A percentile compares a stretch with the other conserved stretches of the same genome.
phyloP scores from a whole-genome alignment of 2,888 invertebrate genomes.

The Himalopsyche japonica region DNA sequence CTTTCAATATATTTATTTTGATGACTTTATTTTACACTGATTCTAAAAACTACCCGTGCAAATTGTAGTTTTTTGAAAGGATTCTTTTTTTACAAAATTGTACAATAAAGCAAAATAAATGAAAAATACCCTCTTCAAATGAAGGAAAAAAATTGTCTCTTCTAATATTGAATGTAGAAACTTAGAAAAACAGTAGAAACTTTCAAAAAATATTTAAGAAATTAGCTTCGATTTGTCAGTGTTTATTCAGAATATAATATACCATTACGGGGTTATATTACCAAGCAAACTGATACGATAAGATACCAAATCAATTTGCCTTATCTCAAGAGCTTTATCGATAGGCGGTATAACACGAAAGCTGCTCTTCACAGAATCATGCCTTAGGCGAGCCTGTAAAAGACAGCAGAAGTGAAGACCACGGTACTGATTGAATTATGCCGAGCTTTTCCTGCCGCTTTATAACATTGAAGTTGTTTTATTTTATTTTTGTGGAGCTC shows the following conservation, averaged over 20 bases:
- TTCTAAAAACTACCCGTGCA: no score
- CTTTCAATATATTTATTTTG: no score
- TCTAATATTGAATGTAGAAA: no score
- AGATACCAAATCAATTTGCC: not conserved
- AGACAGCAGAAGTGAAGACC: not conserved
- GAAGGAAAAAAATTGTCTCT: no score
- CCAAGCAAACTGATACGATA: not conserved
- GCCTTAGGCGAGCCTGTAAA: not conserved
- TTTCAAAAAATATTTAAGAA: not conserved
- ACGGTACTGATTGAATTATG: not conserved
- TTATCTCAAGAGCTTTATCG: not conserved
- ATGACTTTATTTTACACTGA: no score
- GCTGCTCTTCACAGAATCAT: not conserved
- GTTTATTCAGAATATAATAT: no score
- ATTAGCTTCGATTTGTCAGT: not conserved
- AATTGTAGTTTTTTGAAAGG: no score
- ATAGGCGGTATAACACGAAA: not conserved
- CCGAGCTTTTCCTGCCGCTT: not conserved
- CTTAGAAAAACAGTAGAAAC: no score
- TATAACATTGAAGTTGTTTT: not conserved
- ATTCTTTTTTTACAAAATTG: no score
- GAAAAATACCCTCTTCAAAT: no score
- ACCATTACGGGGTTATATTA: not conserved
- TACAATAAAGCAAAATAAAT: no score
- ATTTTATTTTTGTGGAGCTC: not conserved